phyloP scores from a whole-genome alignment of 2,113 vertebrate species.

The Ascaphus truei region DNA sequence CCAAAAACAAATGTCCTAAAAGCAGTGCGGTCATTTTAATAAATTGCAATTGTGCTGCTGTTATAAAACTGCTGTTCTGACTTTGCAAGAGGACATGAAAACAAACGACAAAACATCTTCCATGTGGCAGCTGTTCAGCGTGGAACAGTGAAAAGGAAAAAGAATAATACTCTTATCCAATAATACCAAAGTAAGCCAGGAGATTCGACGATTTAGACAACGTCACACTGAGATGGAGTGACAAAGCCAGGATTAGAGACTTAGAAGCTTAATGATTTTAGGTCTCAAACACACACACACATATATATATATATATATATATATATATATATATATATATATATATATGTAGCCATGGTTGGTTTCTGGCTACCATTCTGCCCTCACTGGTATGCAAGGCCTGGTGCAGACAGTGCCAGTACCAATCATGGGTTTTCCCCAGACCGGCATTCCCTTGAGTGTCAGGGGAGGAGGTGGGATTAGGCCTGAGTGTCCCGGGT shows the following conservation, averaged over 20 bases:
- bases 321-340: not conserved
- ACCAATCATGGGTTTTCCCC: no score
- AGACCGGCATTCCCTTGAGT: no score
- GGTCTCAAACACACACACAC: constrained; percentile 1
- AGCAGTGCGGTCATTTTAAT: no score
- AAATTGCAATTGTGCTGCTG: no score
- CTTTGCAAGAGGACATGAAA: not conserved
- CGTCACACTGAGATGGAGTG: constrained; percentile 8
- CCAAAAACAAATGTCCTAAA: no score
- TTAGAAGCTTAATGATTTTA: not conserved
- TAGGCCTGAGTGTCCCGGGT: no score
- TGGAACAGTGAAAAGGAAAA: not conserved
- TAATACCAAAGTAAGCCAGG: constrained; percentile 22
- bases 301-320: not conserved
- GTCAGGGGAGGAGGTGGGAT: no score
- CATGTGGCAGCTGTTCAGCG: constrained; percentile 5
- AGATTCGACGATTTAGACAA: constrained; percentile 22
- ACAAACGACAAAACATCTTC: not conserved
- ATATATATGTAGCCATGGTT: not conserved
- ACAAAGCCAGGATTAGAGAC: constrained; percentile 21
- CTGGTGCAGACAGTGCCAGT: no score
- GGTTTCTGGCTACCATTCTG: no score
- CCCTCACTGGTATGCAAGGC: no score
- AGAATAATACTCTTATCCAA: constrained; percentile 23
- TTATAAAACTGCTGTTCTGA: no score